Base-by-base conservation (phyloP, 2,113 vertebrate genomes). In the Corythoichthys intestinalis region DNA sequence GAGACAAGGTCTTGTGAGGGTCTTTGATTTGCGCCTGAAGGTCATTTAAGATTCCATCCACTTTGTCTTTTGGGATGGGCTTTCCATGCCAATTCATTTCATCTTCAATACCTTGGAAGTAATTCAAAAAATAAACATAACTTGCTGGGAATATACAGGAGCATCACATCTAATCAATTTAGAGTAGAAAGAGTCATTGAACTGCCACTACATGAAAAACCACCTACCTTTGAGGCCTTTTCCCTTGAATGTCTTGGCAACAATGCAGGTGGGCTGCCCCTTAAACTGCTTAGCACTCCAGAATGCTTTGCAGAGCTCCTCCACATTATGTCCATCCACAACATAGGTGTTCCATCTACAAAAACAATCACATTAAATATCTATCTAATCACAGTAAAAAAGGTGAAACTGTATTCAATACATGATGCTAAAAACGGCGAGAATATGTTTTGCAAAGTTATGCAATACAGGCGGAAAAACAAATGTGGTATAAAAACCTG, bases 211-310 rank as follows among this genome's bases (percentile, higher is more conserved):
- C 28, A 4, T 20, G 1, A 47, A 34, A 52, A 2, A 20, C 2
- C 61, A 65, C 86, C 83, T 79, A 95, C 95, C 90, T 88, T 92
- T 86, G n/a, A 94, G 89, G 4, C 94, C 94, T 78, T 90, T 92
- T 54, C 95, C 93, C 76, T 93, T 97, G 72, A 93, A 93, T 1
- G 94, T 97, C 83, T 94, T 94, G 61, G 94, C 95, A 4, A 97
- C 85, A 20, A 96, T 90, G 58, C 93, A 94, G 0, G 94, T 95
- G 69, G 95, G 95, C 77, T 93, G 94, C 53, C 72, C 90, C 79
- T 93, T 94, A 35, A 90, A 84, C 61, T 90, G 92, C 77, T 93
- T 66, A 37, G 94, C 94, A 74, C 92, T 90, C 93, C 91, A 93
- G 63, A 96, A 87, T 10, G 90, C 92, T 68, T 89, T 88, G 78